These are phyloP conservation scores for Plebejus argus DNA, from an alignment of 2,888 invertebrate species.

Conservation along the genomic window DNA sequence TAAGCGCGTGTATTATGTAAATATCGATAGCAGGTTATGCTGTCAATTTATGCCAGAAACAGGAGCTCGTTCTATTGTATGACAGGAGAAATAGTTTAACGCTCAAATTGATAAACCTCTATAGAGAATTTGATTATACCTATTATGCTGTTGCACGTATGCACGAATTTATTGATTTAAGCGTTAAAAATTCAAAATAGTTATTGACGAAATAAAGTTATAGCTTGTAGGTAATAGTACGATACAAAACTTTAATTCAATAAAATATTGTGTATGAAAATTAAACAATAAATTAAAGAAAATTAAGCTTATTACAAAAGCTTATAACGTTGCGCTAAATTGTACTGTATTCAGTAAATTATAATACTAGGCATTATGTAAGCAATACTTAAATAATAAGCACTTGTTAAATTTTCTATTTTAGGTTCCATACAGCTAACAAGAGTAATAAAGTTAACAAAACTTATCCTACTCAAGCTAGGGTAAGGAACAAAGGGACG, in stretches of 20 bases:
- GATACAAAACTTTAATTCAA: too few species aligned
- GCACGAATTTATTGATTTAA: too few species aligned
- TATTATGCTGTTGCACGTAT: background rate
- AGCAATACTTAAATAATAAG: too few species aligned
- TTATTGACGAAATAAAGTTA: too few species aligned
- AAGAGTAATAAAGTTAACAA: slow-evolving; percentile 14
- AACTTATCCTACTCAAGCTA: slow-evolving; percentile 7
- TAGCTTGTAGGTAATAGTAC: too few species aligned
- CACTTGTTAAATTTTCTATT: background rate
- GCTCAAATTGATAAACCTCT: background rate
- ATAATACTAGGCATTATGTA: too few species aligned
- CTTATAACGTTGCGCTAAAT: background rate
- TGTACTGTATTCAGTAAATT: too few species aligned
- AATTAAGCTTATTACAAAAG: background rate
- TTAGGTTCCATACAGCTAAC: background rate
- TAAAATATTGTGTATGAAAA: too few species aligned
- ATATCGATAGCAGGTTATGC: background rate
- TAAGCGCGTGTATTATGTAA: background rate
- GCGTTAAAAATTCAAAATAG: too few species aligned
- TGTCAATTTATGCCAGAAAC: slow-evolving; percentile 10
- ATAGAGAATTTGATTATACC: background rate
- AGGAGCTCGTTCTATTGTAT: background rate
- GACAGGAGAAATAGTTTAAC: background rate
- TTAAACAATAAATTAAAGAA: too few species aligned
- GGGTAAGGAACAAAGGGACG: slow-evolving; percentile 14